These are phyloP conservation scores for Microctenopoma lineatum DNA, from an alignment of 2,797 vertebrate species.

Conservation along the genomic window DNA sequence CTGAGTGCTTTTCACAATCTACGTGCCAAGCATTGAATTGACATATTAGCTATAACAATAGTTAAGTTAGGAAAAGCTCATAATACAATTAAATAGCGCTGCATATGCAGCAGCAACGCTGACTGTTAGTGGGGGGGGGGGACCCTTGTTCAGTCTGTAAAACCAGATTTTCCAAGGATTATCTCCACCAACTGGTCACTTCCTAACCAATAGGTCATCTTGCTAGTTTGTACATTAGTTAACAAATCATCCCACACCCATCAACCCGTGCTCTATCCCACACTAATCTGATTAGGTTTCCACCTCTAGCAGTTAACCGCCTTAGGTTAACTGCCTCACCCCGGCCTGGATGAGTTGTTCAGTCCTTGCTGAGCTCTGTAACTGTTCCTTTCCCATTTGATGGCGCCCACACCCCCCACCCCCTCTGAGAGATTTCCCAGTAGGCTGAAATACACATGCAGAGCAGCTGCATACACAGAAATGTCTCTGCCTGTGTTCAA, in stretches of 20 bases:
- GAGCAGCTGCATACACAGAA: conserved; percentile 45
- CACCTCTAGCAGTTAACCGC: conserved; percentile 21
- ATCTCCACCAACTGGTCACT: conserved; percentile 67
- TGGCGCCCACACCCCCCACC: conserved; percentile 1
- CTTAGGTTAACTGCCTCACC: conserved; percentile 12
- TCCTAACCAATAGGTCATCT: conserved; percentile 54
- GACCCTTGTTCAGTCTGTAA: conserved; percentile 51
- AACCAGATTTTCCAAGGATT: conserved; percentile 70
- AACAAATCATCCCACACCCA: conserved; percentile 25
- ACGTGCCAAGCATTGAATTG: conserved; percentile 12
- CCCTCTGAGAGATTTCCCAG: conserved; percentile 35
- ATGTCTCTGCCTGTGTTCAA: conserved; percentile 50
- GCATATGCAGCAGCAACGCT: conserved; percentile 16
- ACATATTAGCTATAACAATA: conserved; percentile 1
- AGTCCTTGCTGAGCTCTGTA: conserved; percentile 25
- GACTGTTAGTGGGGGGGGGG: conserved; percentile 30
- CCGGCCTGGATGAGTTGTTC: conserved; percentile 27
- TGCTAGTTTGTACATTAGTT: conserved; percentile 59
- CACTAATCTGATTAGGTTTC: conserved; percentile 51
- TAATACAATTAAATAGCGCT: conserved; percentile 17
- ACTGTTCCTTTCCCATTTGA: conserved; percentile 17
- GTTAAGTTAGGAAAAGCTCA: conserved; percentile 25
- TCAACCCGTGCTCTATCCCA: conserved; percentile 4
- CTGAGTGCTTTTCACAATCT: conserved; percentile 19
- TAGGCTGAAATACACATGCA: conserved; percentile 45